Conservation (phyloP, 2,113 vertebrate genomes). For the Henicopernis longicauda region DNA sequence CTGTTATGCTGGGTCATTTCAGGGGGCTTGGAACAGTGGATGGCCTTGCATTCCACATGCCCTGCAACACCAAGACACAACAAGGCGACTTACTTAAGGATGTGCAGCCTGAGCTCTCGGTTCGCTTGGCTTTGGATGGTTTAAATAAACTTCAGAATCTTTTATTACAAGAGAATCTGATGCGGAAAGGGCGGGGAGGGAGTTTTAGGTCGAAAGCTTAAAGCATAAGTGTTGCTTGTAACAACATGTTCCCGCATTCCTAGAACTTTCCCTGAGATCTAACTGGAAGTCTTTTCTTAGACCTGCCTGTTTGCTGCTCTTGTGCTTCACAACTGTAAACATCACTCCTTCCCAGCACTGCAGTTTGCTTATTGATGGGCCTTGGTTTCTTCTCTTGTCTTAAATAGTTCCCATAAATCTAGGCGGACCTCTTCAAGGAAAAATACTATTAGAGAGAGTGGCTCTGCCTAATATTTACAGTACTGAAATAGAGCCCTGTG, state of each 20-base stretch:
- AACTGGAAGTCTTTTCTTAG: neutral
- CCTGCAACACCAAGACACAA: neutral
- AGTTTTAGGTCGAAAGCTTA: neutral
- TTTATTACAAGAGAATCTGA: neutral
- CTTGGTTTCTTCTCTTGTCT: neutral
- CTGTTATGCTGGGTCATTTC: neutral
- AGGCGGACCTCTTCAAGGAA: neutral
- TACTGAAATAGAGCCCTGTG: neutral
- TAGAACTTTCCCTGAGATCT: neutral
- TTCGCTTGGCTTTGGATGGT: neutral
- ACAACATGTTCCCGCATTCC: neutral
- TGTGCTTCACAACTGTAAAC: neutral
- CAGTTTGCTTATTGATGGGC: neutral
- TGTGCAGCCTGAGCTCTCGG: neutral
- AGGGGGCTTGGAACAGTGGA: neutral
- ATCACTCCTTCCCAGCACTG: neutral
- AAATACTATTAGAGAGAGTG: neutral
- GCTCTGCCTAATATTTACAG: neutral
- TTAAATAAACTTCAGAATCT: neutral
- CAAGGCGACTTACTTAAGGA: neutral
- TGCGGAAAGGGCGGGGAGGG: neutral
- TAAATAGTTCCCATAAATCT: neutral
- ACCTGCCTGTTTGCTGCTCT: neutral
- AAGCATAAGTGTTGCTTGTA: neutral
- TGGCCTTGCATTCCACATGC: neutral